These are phyloP conservation scores for Antheraea mylitta DNA, from an alignment of 1,140 invertebrate genomes.

Conservation along the genomic window DNA sequence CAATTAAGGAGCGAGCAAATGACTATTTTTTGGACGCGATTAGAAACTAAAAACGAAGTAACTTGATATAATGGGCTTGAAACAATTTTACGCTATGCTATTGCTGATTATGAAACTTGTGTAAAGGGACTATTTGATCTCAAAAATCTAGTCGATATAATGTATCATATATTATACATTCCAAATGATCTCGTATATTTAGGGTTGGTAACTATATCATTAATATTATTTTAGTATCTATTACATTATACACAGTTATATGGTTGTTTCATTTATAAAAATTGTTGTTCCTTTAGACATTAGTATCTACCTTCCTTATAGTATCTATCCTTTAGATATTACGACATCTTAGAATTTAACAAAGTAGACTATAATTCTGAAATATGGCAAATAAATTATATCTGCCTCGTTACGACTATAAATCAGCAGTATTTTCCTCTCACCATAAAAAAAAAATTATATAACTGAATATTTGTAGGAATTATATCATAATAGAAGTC, in stretches of 20 bases:
- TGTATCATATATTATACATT: constrained; percentile 9
- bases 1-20: constrained; percentile 9
- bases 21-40: constrained; percentile 10
- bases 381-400: too few species aligned
- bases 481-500: too few species aligned
- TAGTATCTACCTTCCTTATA: too few species aligned
- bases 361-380: too few species aligned
- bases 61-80: neutral
- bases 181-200: neutral
- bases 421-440: too few species aligned
- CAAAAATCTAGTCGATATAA: constrained; percentile 18
- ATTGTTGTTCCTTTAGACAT: neutral
- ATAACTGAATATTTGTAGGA: too few species aligned
- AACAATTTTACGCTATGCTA: neutral
- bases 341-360: too few species aligned
- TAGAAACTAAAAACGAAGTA: constrained; percentile 9
- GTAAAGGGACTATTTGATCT: constrained; percentile 10
- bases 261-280: neutral
- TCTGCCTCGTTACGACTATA: too few species aligned
- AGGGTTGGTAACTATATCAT: neutral
- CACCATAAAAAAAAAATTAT: too few species aligned
- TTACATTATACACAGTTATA: too few species aligned
- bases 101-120: neutral
- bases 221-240: constrained; percentile 22
- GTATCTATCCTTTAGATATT: too few species aligned